Base-by-base conservation (phyloP, 2,888 invertebrate species). In the Tupiocoris notatus region DNA sequence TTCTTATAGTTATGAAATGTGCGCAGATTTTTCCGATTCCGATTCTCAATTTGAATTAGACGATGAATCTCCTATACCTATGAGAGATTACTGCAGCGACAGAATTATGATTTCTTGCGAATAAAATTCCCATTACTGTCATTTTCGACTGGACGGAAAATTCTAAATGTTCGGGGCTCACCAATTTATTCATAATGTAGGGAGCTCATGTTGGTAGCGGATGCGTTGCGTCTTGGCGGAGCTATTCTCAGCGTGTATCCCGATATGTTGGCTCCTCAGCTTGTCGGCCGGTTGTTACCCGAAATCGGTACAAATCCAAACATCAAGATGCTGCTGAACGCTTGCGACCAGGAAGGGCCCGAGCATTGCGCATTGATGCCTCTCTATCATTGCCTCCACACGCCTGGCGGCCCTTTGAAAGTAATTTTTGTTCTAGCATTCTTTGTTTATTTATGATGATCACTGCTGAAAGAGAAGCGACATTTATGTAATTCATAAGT, bases 321-420 rank as follows among this genome's bases (percentile, higher is more conserved):
- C 81, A 94, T 98, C 12, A 90, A 94, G 81, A 92, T 92, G 84
- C 86, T 99, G 71, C 86, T 99, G 61, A 88, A 91, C 75, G 96
- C 97, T 81, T 98, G 98, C 83, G 96, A 98, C 83, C 88, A 88
- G 20, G 91, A 93, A 82, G 98, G 98, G 0, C 91, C 94, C 39
- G 89, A 90, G 65, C 91, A 97, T 82, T 97, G 96, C 81, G 93
- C 97, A 0, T 84, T 98, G 68, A 87, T 97, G 80, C 98, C 98
- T 0, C 89, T 94, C 0, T 96, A 96, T 84, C 98, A 98, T 83
- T 98, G 97, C 82, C 86, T 98, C 79, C 98, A 98, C 83, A 98
- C 98, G 0, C 98, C 98, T n/a, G 98, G 98, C 62, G 98, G 98
- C 0, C 98, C 98, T 0, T 85, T 98, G 2, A 98, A 98, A 87